These are phyloP conservation scores for Linnaemya vulpina DNA, from an alignment of 2,888 invertebrate genomes.

Conservation along the genomic window DNA sequence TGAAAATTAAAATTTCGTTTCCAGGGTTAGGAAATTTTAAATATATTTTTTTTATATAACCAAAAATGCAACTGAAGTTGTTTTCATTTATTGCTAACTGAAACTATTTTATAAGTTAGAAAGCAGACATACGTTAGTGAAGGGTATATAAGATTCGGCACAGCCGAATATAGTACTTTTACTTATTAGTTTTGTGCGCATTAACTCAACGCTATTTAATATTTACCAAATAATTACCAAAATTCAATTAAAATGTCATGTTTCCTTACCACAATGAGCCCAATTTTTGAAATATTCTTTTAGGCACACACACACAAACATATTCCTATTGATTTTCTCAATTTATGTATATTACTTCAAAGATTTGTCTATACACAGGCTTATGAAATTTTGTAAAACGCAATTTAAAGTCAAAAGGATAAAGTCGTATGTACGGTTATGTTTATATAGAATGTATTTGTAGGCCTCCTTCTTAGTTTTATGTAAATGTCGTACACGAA, in stretches of 20 bases:
- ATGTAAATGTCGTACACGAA: constrained; percentile 26
- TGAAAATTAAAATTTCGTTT: no score
- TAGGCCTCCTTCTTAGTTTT: background rate
- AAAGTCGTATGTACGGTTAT: background rate
- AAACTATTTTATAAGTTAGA: no score
- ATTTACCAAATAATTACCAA: background rate
- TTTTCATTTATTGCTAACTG: no score
- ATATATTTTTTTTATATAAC: no score
- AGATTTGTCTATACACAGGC: constrained; percentile 1
- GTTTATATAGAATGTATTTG: background rate
- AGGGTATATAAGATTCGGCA: no score
- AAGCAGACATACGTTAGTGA: no score
- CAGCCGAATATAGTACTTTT: background rate
- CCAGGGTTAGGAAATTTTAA: no score
- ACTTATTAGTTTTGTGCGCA: background rate
- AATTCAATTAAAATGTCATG: background rate
- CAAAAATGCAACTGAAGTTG: no score
- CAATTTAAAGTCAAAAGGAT: constrained; percentile 23
- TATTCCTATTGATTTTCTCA: background rate
- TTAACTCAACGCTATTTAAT: background rate
- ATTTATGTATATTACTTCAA: constrained; percentile 1
- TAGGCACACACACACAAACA: background rate
- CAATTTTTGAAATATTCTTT: background rate
- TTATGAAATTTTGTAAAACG: constrained; percentile 7
- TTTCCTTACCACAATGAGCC: background rate